Evolutionary conservation across 2,797 vertebrate species (phyloP), one percentile per base, ranked within the genome.

Genomic region (Lutjanus argentimaculatus): DNA sequence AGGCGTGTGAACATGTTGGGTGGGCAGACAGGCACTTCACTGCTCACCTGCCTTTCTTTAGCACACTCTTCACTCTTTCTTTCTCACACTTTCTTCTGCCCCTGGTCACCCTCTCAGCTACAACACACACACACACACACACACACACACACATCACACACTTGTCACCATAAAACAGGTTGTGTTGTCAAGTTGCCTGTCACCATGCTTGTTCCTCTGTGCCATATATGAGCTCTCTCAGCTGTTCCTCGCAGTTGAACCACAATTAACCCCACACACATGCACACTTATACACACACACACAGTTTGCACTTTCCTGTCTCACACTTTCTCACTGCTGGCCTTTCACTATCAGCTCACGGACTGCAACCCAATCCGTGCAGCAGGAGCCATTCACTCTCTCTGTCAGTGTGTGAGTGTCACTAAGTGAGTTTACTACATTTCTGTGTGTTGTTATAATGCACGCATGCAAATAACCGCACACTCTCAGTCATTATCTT

Each of bases 231-330:
- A 95, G 85, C 89, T 91, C 94, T 88, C 89, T 94, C 95, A 96
- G 95, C 96, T 96, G 96, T 95, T 95, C 88, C 90, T 78, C 86
- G 77, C 85, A 92, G 90, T 93, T 95, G 94, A 95, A 94, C 94
- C 91, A 93, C 93, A 95, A 95, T 95, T 95, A 95, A 95, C 92
- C 92, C 76, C 85, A 6, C 82, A 80, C 85, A 72, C 87, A 80
- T 67, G 66, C 70, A 21, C 46, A 17, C 64, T 17, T 22, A 22
- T 77, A 8, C 86, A 75, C 70, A 19, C 67, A 83, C 84, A 86
- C 85, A 89, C 79, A 89, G 77, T 90, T 92, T 91, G 68, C 91
- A 88, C 91, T 88, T 77, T 89, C 89, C 89, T 80, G 82, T 88
- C 90, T 93, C 80, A 72, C 83, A 89, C 89, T 80, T 87, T 90